Evolutionary conservation across 2,113 vertebrate genomes (phyloP).

Genomic region (Ginglymostoma cirratum): DNA sequence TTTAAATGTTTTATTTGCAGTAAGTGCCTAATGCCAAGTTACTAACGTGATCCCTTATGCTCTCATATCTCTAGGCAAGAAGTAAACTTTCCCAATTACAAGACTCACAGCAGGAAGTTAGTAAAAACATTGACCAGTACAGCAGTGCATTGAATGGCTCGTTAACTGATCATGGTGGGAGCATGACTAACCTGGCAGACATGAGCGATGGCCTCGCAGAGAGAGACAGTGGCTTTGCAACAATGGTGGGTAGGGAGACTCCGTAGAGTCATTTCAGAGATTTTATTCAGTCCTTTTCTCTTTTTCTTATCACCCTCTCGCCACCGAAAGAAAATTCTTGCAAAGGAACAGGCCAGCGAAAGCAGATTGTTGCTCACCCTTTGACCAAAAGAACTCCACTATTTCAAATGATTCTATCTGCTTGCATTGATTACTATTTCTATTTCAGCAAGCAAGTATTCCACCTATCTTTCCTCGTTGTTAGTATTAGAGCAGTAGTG

Average conservation of each 20-base stretch:
- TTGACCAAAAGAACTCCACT: not conserved
- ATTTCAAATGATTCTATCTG: not conserved
- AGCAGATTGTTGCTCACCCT: not conserved
- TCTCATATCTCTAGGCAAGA: slow-evolving; percentile 65
- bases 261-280: not conserved
- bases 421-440: not conserved
- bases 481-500: not conserved
- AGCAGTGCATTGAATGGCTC: slow-evolving; percentile 75
- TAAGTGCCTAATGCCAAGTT: not conserved
- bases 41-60: not conserved
- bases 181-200: slow-evolving; percentile 79
- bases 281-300: not conserved
- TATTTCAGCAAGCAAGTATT: not conserved
- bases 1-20: not conserved
- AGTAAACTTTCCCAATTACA: slow-evolving; percentile 86
- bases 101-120: slow-evolving; percentile 79
- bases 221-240: slow-evolving; percentile 67
- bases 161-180: slow-evolving; percentile 57
- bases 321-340: not conserved
- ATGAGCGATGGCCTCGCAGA: slow-evolving; percentile 76
- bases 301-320: not conserved
- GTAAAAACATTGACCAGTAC: slow-evolving; percentile 73
- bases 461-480: no score
- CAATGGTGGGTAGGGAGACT: slow-evolving; percentile 54
- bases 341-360: not conserved